Percentiles rank a stretch among this genome's conserved stretches.
phyloP scores from a whole-genome alignment of 2,113 vertebrate genomes.

The Nycticebus coucang region DNA sequence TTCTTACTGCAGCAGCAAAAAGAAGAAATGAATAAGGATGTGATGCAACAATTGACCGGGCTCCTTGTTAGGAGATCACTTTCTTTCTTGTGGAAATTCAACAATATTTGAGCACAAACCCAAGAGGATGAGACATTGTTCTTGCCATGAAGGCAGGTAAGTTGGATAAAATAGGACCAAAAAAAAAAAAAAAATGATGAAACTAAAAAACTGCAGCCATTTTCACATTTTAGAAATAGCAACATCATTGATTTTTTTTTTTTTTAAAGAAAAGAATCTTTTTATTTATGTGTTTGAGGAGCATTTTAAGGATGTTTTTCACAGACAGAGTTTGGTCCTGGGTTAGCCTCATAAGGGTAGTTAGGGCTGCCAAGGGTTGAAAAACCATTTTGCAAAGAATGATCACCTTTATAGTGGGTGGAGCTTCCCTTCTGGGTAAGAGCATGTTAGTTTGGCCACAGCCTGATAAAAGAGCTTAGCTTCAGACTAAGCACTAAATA shows the following conservation, averaged over 20 bases:
- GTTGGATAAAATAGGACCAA: neutral
- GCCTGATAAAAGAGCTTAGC: neutral
- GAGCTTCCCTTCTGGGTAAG: neutral
- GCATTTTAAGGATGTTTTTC: neutral
- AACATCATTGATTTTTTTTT: neutral
- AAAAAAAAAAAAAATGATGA: neutral
- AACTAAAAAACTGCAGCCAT: neutral
- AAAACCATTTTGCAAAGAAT: neutral
- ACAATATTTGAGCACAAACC: neutral
- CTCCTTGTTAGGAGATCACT: neutral
- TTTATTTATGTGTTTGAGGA: neutral
- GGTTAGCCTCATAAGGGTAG: neutral
- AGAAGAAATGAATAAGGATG: neutral
- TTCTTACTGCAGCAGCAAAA: neutral
- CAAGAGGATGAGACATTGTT: neutral
- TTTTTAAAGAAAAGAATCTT: neutral
- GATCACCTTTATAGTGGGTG: neutral
- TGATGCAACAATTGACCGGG: neutral
- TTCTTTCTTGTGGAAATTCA: neutral
- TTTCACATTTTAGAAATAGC: neutral
- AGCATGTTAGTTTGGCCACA: too few relatives aligned
- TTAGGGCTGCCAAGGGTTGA: neutral
- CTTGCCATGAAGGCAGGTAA: neutral
- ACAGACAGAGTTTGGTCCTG: neutral
- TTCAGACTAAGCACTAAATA: neutral